Base-by-base conservation (phyloP, 2,113 vertebrate genomes). In the Brevimyrus niger region DNA sequence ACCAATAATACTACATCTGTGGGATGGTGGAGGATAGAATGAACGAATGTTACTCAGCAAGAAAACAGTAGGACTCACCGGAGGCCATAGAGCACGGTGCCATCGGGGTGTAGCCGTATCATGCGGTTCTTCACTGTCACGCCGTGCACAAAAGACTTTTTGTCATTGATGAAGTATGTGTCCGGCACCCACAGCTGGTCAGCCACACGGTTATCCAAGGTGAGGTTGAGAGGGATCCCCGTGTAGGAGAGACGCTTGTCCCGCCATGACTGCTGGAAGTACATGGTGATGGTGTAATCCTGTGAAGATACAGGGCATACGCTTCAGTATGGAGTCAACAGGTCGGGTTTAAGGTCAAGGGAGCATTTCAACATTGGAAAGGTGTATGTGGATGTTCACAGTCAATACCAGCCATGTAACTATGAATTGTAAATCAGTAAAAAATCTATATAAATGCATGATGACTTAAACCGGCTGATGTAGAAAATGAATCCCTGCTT, bases 211-310 rank as follows among this genome's bases (percentile, higher is more conserved):
- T 89, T 89, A 73, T 89, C 88, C 88, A 89, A 50, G 35, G 88
- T 89, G 13, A 89, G 88, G 73, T 89, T 89, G 88, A 89, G 88
- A 5, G 88, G 88, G 73, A 89, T 89, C 31, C 88, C 88, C 8
- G 88, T 83, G 73, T 89, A 89, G 19, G 88, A 89, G 0, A 89
- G 88, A 27, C 88, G 48, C 88, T 89, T 89, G 50, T 89, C 88
- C 48, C 88, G 48, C 88, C 88, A 89, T 19, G 88, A 89, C 73
- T 89, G 88, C 48, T 89, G 88, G 73, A 89, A 89, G 88, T 89
- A 89, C 88, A 89, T 89, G 73, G 88, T 89, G 73, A 89, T 89
- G 88, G 88, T 89, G 48, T 89, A 89, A 21, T 89, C 88, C 88
- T 89, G 85, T 48, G 87, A 27, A 88, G 47, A 19, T 46, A 88